These are phyloP conservation scores for Polia nebulosa DNA, from an alignment of 2,888 invertebrate genomes.

Conservation along the genomic window DNA sequence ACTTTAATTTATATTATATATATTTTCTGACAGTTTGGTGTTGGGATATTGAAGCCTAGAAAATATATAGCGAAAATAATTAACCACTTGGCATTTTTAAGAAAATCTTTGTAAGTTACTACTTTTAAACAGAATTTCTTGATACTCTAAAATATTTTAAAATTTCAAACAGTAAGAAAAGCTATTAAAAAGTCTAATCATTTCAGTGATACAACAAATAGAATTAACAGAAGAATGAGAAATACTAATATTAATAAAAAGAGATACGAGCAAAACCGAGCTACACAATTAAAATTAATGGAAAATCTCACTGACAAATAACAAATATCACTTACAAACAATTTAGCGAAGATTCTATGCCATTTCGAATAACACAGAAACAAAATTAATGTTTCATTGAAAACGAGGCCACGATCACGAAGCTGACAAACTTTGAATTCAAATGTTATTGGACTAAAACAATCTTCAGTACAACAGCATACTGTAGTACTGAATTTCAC, in stretches of 20 bases:
- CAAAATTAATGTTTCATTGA: slow-evolving; percentile 56
- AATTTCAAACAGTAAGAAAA: too few species aligned
- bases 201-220: background rate
- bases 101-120: too few species aligned
- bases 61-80: too few species aligned
- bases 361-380: slow-evolving; percentile 48
- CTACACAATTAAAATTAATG: slow-evolving; percentile 19
- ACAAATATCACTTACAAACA: slow-evolving; percentile 57
- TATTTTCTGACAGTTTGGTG: too few species aligned
- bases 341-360: slow-evolving; percentile 43
- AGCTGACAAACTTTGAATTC: slow-evolving; percentile 58
- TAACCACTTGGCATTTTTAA: too few species aligned
- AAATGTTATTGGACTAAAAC: slow-evolving; percentile 65
- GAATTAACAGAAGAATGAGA: background rate
- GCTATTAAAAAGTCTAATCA: too few species aligned
- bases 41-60: too few species aligned
- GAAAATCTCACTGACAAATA: slow-evolving; percentile 32
- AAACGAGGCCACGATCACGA: slow-evolving; percentile 44
- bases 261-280: background rate
- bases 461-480: slow-evolving; percentile 51
- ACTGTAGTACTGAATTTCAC: slow-evolving; percentile 27
- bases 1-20: too few species aligned
- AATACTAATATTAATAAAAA: slow-evolving; percentile 3
- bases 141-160: too few species aligned
- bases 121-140: too few species aligned